Evolutionary conservation across 2,797 vertebrate species (phyloP), one percentile per base, ranked within the genome.

Genomic region (Malurus splendens): DNA sequence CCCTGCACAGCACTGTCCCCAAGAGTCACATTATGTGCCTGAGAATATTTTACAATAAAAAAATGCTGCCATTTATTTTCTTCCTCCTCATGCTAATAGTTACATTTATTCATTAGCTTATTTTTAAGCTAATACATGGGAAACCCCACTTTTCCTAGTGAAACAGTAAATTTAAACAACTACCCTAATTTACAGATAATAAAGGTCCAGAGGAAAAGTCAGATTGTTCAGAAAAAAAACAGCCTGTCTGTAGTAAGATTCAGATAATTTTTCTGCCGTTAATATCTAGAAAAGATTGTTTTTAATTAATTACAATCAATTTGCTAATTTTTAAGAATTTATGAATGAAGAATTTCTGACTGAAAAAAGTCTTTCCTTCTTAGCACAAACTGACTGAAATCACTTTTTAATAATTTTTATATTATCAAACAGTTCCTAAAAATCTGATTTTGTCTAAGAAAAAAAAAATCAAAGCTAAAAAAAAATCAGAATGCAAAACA

Each of bases 371-470:
- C 77, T 80, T 94, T 89, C 80, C 86, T 77, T 96, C 87, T 93
- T 90, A 94, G 52, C 41, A 13, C 59, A 94, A 73, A 28, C 86
- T 94, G 92, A 80, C 75, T 94, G 90, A 92, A 96, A 95, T 93
- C 65, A 92, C 71, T 92, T 95, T 74, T 87, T 84, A 95, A 95
- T 93, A 72, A 95, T 75, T 94, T 96, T 96, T 96, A 82, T 93
- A 86, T 89, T 86, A 95, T 81, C 70, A 95, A 90, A 92, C 59
- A 90, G 82, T 92, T 97, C 88, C 92, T 97, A 89, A 97, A 95
- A 95, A 96, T 92, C 54, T 96, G 84, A 93, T 77, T 92, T 94
- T 94, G 78, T 91, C 86, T 78, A 93, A 94, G 87, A 93, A 94
- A 89, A 96, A 94, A n/a, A 64, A 47, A 18, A 4, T 6, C 5